Conservation (phyloP, 2,797 vertebrate species). For the Anguilla pacifica region DNA sequence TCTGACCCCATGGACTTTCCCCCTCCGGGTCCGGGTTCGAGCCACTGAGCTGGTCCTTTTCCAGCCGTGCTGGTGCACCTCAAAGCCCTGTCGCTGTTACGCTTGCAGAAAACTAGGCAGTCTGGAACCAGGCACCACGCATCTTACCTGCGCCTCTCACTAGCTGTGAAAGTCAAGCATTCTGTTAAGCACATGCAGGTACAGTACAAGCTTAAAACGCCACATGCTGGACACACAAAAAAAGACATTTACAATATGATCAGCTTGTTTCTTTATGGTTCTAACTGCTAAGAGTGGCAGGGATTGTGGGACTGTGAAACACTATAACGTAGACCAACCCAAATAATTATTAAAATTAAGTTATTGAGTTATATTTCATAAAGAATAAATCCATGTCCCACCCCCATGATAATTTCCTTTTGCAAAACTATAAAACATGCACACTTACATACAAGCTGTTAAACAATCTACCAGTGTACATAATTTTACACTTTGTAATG, state of each 20-base stretch:
- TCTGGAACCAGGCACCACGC: background rate
- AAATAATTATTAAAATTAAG: too few relatives aligned
- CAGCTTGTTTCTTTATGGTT: constrained; percentile 10
- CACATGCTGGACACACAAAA: background rate
- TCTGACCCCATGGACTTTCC: too few relatives aligned
- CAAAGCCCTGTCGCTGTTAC: background rate
- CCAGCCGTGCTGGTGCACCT: constrained; percentile 30
- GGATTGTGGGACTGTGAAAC: too few relatives aligned
- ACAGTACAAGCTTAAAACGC: background rate
- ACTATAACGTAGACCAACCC: too few relatives aligned
- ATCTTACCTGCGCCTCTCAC: background rate
- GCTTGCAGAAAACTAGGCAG: constrained; percentile 30
- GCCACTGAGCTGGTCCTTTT: background rate
- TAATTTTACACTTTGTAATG: too few relatives aligned
- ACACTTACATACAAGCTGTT: too few relatives aligned
- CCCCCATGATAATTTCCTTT: too few relatives aligned
- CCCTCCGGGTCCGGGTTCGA: too few relatives aligned
- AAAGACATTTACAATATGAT: background rate
- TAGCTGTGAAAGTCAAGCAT: background rate
- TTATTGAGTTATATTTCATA: too few relatives aligned
- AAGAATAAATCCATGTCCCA: too few relatives aligned
- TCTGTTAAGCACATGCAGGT: background rate
- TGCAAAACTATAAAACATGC: too few relatives aligned
- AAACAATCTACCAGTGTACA: too few relatives aligned
- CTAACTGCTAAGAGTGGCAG: background rate